Evolutionary conservation across 1,140 invertebrate genomes (phyloP).

Genomic region (Meloidogyne exigua): DNA sequence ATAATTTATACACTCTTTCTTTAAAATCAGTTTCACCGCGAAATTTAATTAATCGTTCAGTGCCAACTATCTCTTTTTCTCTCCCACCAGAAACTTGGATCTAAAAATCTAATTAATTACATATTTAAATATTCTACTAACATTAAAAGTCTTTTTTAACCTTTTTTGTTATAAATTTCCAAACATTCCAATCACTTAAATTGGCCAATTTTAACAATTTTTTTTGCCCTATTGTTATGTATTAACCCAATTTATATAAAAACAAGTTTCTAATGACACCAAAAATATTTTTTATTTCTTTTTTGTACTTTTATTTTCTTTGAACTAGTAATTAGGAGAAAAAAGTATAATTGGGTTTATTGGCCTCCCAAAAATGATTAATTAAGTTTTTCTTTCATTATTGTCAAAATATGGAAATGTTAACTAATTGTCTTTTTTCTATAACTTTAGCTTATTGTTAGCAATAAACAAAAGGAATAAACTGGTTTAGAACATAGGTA

Average conservation of each 20-base stretch:
- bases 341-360: not conserved
- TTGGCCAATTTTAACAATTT: no score
- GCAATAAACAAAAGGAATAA: not conserved
- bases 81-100: no score
- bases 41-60: no score
- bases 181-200: not conserved
- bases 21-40: no score
- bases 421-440: not conserved
- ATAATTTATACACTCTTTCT: no score
- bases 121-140: no score
- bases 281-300: not conserved
- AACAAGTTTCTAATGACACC: not conserved
- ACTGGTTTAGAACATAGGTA: not conserved
- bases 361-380: conserved; percentile 1
- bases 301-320: not conserved
- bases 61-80: no score
- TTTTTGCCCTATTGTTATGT: no score
- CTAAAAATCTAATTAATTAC: no score
- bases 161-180: not conserved
- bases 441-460: not conserved
- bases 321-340: not conserved
- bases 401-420: not conserved
- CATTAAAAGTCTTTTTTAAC: no score
- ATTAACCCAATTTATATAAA: not conserved
- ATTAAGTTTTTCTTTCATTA: not conserved